A percentile compares a stretch with the other conserved stretches of the same genome.
These are phyloP conservation scores for Serranus cabrilla DNA, from an alignment of 2,797 vertebrate genomes.

Conservation along the genomic window DNA sequence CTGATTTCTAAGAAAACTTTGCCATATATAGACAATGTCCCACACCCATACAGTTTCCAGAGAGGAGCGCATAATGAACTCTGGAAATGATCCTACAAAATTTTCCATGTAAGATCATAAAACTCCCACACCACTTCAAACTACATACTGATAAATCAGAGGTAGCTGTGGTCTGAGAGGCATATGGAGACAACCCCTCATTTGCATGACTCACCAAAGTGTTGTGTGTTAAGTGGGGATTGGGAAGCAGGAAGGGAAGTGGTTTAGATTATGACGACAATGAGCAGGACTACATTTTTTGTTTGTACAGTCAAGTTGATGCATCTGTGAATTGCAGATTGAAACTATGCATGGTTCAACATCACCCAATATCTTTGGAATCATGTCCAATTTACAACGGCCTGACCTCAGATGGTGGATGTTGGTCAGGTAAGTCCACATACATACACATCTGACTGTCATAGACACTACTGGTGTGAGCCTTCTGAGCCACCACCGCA, in stretches of 20 bases:
- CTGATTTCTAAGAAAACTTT: conserved; percentile 13
- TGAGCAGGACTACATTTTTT: conserved; percentile 10
- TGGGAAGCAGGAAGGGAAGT: conserved; percentile 34
- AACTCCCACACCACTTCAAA: conserved; percentile 40
- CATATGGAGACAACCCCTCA: conserved; percentile 35
- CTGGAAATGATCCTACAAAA: conserved; percentile 22
- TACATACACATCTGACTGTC: background rate
- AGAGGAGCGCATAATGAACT: conserved; percentile 1
- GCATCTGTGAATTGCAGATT: background rate
- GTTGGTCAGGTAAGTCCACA: background rate
- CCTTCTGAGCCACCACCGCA: background rate
- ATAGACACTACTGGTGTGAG: background rate
- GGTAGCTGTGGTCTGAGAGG: conserved; percentile 22
- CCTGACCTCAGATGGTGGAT: background rate
- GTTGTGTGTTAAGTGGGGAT: conserved; percentile 27
- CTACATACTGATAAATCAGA: conserved; percentile 40
- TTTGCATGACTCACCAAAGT: conserved; percentile 44
- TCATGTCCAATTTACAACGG: background rate
- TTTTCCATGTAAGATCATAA: conserved; percentile 31
- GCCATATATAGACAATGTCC: background rate
- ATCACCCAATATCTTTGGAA: background rate
- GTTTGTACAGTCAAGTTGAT: background rate
- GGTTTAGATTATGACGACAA: conserved; percentile 31
- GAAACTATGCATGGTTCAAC: background rate
- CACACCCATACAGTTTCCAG: background rate